Conservation (phyloP, 2,888 invertebrate species). For the Odontocolon sp. region DNA sequence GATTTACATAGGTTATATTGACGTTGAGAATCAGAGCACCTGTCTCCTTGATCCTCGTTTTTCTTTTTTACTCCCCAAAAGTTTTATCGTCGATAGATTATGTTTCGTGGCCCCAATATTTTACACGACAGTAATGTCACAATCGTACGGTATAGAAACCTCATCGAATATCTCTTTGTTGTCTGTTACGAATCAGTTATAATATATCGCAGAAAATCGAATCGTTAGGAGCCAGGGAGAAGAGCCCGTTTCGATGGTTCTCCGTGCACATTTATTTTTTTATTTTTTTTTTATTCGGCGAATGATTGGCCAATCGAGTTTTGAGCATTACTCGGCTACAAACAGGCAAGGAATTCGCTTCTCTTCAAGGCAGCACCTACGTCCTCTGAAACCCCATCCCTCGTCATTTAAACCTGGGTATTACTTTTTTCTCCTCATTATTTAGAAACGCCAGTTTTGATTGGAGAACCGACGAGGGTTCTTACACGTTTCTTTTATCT, state of each 20-base stretch:
- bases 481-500: constrained; percentile 63
- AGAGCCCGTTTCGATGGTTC: constrained; percentile 60
- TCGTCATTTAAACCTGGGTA: constrained; percentile 43
- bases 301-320: constrained; percentile 63
- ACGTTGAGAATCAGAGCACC: constrained; percentile 73
- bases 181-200: constrained; percentile 23
- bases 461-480: constrained; percentile 55
- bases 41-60: constrained; percentile 65
- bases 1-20: constrained; percentile 66
- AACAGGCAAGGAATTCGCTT: constrained; percentile 60
- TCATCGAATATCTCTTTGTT: constrained; percentile 46
- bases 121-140: constrained; percentile 71
- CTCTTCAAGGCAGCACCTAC: constrained; percentile 29
- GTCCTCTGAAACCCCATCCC: constrained; percentile 20
- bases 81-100: constrained; percentile 71
- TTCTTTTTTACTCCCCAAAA: constrained; percentile 59
- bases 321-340: constrained; percentile 35
- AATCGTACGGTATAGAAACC: constrained; percentile 65
- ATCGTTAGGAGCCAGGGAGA: constrained; percentile 62
- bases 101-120: constrained; percentile 79
- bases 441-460: constrained; percentile 50
- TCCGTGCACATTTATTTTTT: constrained; percentile 63
- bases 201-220: constrained; percentile 59
- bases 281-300: constrained; percentile 62
- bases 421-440: constrained; percentile 39